Evolutionary conservation across 2,113 vertebrate genomes (phyloP).

Genomic region (Vulpes ferrilata): DNA sequence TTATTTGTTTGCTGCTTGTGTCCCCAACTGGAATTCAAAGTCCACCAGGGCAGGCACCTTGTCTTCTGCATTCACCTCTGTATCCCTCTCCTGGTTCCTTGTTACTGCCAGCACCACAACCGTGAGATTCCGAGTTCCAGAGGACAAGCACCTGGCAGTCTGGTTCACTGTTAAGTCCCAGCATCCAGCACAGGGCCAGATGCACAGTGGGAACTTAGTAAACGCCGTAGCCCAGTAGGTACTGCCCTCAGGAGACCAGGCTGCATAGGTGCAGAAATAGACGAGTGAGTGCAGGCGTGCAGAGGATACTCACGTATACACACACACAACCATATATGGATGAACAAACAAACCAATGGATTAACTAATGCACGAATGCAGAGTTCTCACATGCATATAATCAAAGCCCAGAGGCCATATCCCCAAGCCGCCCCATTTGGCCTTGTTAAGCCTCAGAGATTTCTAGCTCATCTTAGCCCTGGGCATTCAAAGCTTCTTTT

Average conservation of each 20-base stretch:
- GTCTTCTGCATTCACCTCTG: neutral
- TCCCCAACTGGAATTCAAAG: neutral
- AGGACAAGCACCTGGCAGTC: neutral
- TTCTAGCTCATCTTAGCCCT: neutral
- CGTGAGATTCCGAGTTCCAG: neutral
- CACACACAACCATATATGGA: neutral
- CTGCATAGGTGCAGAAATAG: neutral
- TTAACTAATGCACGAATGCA: neutral
- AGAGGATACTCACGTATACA: rapidly evolving
- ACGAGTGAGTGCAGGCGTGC: neutral
- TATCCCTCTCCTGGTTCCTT: neutral
- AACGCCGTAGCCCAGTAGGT: neutral
- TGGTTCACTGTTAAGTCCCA: neutral
- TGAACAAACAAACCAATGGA: neutral
- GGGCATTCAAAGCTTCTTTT: conserved; percentile 50
- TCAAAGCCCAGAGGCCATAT: neutral
- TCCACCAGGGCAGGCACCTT: neutral
- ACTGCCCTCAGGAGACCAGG: neutral
- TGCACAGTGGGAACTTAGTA: neutral
- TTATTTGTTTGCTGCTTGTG: neutral
- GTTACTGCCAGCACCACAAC: neutral
- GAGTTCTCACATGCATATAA: neutral
- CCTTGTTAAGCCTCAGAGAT: neutral
- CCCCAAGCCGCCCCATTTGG: neutral
- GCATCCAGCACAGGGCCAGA: neutral